Evolutionary conservation across 2,797 vertebrate species (phyloP).

Genomic region (Harpagifer antarcticus): DNA sequence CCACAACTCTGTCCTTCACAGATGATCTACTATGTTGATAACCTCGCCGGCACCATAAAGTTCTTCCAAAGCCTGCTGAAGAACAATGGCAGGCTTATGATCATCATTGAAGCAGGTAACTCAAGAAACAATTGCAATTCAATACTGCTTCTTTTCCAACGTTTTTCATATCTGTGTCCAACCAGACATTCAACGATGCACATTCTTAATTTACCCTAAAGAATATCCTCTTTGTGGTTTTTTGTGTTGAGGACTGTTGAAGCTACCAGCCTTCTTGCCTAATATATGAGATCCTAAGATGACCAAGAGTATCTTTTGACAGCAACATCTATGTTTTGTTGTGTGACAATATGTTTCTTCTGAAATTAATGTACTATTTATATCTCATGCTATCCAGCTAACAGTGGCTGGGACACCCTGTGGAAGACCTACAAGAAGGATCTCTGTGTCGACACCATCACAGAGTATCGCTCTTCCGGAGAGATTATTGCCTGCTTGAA

Average conservation of each 20-base stretch:
- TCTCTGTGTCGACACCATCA: conserved; percentile 57
- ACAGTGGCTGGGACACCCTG: conserved; percentile 70
- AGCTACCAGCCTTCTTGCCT: not conserved
- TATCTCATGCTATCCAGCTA: conserved; percentile 36
- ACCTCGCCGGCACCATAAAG: conserved; percentile 80
- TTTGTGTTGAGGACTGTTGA: not conserved
- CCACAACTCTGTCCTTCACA: conserved; percentile 56
- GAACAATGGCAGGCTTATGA: conserved; percentile 84
- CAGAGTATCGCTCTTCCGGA: conserved; percentile 60
- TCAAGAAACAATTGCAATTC: conserved; percentile 1
- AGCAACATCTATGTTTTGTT: not conserved
- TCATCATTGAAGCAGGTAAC: conserved; percentile 82
- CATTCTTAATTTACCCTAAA: not conserved
- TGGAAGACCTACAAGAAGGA: conserved; percentile 75
- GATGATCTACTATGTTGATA: conserved; percentile 91
- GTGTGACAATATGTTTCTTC: not conserved
- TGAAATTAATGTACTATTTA: not conserved
- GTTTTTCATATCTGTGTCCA: not conserved
- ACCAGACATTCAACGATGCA: not conserved
- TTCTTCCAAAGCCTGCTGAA: conserved; percentile 90
- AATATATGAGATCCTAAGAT: too few species aligned
- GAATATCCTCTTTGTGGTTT: not conserved
- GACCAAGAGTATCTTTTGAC: not conserved
- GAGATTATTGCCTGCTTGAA: conserved; percentile 65
- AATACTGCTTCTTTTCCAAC: not conserved